Evolutionary conservation across 92 coral and sea anemone genomes (phyloP).

Genomic region (Meandrina meandrites): DNA sequence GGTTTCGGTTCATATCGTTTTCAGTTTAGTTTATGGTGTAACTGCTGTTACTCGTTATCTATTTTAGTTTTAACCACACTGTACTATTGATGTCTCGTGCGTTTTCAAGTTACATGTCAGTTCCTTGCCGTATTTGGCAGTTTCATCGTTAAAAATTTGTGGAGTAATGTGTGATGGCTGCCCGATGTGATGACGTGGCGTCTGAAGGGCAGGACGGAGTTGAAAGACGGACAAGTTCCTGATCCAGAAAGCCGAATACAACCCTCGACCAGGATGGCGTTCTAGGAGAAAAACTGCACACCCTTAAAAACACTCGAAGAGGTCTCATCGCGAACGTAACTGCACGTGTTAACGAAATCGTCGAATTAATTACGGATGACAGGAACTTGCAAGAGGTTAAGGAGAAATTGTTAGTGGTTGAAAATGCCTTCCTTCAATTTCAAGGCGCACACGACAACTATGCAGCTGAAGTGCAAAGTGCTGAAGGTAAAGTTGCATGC

Average conservation of each 20-base stretch:
- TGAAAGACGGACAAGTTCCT: neutral
- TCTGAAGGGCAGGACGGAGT: no score
- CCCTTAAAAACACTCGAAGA: neutral
- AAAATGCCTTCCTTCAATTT: neutral
- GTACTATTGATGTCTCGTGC: no score
- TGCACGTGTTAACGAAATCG: neutral
- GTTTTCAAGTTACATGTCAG: no score
- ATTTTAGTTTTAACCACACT: no score
- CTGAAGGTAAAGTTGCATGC: neutral
- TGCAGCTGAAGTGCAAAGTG: neutral
- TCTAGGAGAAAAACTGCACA: neutral
- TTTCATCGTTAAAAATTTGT: no score
- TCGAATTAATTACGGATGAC: constrained; percentile 12
- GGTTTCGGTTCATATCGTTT: no score
- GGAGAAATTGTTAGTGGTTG: neutral
- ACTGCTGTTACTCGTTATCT: no score
- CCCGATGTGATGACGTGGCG: no score
- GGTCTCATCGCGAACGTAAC: constrained; percentile 5
- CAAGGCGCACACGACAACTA: constrained; percentile 19
- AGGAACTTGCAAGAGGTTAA: constrained; percentile 22
- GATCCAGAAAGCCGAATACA: neutral
- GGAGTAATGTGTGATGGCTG: no score
- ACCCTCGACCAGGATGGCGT: neutral
- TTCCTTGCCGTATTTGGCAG: no score
- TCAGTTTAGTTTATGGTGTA: no score